Evolutionary conservation across 2,888 invertebrate species (phyloP).

Genomic region (Andrena praecox): DNA sequence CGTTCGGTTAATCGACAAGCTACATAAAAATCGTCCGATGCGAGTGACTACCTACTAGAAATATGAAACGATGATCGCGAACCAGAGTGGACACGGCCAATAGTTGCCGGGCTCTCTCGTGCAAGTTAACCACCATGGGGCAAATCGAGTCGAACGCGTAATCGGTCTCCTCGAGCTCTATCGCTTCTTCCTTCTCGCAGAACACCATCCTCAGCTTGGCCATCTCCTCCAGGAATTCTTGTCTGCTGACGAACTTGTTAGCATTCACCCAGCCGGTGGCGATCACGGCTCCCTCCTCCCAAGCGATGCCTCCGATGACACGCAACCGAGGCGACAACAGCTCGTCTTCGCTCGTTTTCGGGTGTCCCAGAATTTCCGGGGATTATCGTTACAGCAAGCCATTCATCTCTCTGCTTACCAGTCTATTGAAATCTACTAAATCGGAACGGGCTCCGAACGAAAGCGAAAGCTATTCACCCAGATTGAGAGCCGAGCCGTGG

Average conservation of each 20-base stretch:
- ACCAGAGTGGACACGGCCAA: constrained; percentile 87
- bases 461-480: constrained; percentile 79
- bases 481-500: constrained; percentile 89
- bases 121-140: constrained; percentile 87
- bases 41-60: constrained; percentile 85
- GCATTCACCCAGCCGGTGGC: constrained; percentile 94
- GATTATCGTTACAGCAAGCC: constrained; percentile 7
- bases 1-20: too few species aligned
- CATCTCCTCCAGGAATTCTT: constrained; percentile 85
- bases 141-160: constrained; percentile 87
- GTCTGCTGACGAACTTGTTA: constrained; percentile 87
- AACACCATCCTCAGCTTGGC: constrained; percentile 85
- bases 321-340: constrained; percentile 90
- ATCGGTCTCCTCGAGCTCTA: constrained; percentile 81
- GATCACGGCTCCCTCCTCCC: constrained; percentile 85
- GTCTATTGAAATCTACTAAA: background rate
- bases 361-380: background rate
- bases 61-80: constrained; percentile 86
- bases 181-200: constrained; percentile 81
- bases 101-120: constrained; percentile 86
- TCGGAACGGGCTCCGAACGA: background rate
- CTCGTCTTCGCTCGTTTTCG: constrained; percentile 84
- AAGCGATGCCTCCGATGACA: constrained; percentile 88
- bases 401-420: background rate
- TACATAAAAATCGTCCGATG: background rate